Evolutionary conservation across 2,888 invertebrate species (phyloP).

Genomic region (Apamea anceps): DNA sequence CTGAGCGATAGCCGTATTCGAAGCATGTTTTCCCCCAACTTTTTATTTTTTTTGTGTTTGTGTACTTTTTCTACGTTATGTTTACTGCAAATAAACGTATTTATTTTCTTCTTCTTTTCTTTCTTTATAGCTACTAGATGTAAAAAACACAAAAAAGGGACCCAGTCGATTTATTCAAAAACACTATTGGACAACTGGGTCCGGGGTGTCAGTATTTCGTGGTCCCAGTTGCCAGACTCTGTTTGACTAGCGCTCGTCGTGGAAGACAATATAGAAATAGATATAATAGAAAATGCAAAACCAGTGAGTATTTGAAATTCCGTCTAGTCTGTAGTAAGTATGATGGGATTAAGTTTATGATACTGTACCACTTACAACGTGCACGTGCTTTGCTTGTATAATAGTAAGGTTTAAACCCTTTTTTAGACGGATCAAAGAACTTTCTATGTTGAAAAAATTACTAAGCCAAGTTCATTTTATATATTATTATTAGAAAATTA

Average conservation of each 20-base stretch:
- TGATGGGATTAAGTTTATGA: neutral
- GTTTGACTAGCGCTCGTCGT: neutral
- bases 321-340: neutral
- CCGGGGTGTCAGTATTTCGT: neutral
- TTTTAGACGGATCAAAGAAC: neutral
- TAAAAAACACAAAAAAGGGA: too few species aligned
- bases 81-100: too few species aligned
- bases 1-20: too few species aligned
- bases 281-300: neutral
- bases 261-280: neutral
- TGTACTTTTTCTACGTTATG: too few species aligned
- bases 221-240: neutral
- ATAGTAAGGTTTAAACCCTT: neutral
- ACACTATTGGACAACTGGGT: neutral
- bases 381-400: conserved; percentile 1
- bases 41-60: too few species aligned
- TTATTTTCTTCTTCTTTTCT: too few species aligned
- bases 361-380: neutral
- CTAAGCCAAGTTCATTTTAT: too few species aligned
- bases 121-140: too few species aligned
- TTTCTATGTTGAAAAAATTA: neutral
- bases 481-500: too few species aligned
- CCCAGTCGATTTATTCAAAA: too few species aligned
- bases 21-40: too few species aligned
- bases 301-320: neutral